Evolutionary conservation across 2,113 vertebrate species (phyloP).

Genomic region (Piprites chloris): DNA sequence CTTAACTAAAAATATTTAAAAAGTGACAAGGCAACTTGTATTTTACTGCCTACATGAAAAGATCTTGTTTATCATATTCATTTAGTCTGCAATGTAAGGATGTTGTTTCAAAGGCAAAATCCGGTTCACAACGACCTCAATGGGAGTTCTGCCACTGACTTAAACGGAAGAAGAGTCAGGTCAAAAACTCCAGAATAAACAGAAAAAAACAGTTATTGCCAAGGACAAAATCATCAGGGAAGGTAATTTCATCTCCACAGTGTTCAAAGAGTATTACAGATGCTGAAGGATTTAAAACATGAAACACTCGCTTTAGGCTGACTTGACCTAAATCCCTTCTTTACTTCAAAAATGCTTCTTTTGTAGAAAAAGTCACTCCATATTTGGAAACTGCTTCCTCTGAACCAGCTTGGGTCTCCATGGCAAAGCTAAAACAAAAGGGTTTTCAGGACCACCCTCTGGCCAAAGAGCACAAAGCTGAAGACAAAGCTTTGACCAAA

Average conservation of each 20-base stretch:
- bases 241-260: background rate
- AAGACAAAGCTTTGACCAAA: conserved; percentile 59
- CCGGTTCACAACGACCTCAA: background rate
- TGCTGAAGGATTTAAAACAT: conserved; percentile 16
- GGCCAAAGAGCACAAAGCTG: conserved; percentile 44
- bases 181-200: background rate
- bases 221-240: conserved; percentile 8
- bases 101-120: conserved; percentile 27
- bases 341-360: conserved; percentile 41
- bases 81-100: background rate
- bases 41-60: background rate
- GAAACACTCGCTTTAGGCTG: background rate
- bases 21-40: background rate
- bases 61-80: background rate
- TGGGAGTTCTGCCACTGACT: background rate
- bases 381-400: conserved; percentile 13
- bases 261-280: conserved; percentile 13
- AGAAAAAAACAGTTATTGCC: background rate
- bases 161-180: background rate
- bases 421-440: conserved; percentile 84
- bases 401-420: conserved; percentile 82
- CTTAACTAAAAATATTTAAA: background rate
- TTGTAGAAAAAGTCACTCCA: conserved; percentile 50
- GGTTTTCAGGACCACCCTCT: conserved; percentile 73
- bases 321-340: conserved; percentile 19